phyloP scores from a whole-genome alignment of 2,888 invertebrate species.

The Catocala nupta region DNA sequence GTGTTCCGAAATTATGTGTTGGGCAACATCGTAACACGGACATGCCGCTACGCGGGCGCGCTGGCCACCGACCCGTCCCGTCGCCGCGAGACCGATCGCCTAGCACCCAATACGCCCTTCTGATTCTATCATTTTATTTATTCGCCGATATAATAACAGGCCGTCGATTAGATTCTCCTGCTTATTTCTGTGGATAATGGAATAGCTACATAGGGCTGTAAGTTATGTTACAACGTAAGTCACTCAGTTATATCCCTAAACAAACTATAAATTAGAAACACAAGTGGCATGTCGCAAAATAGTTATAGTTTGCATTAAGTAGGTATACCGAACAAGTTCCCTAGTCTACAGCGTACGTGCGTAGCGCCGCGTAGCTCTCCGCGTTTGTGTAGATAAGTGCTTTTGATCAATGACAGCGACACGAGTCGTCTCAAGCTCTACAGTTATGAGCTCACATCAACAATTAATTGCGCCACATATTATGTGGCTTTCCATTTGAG shows the following conservation, averaged over 20 bases:
- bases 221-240: too few species aligned
- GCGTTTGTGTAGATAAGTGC: conserved; percentile 47
- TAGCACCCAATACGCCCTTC: conserved; percentile 70
- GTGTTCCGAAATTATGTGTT: conserved; percentile 84
- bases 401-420: conserved; percentile 51
- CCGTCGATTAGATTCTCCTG: conserved; percentile 14
- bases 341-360: conserved; percentile 41
- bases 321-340: conserved; percentile 18
- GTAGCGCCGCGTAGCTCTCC: conserved; percentile 65
- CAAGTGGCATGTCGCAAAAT: background rate
- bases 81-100: conserved; percentile 47
- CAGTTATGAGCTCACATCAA: conserved; percentile 52
- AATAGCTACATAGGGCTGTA: too few species aligned
- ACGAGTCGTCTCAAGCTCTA: conserved; percentile 35
- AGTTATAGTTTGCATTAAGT: background rate
- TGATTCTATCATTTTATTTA: conserved; percentile 70
- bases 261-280: too few species aligned
- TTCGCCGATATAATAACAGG: conserved; percentile 43
- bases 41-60: conserved; percentile 53
- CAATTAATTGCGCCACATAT: conserved; percentile 62
- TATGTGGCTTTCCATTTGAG: conserved; percentile 62
- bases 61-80: conserved; percentile 66
- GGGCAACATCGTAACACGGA: conserved; percentile 70
- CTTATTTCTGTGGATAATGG: background rate
- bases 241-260: too few species aligned